phyloP scores from a whole-genome alignment of 2,797 vertebrate genomes.

The Avahi laniger region DNA sequence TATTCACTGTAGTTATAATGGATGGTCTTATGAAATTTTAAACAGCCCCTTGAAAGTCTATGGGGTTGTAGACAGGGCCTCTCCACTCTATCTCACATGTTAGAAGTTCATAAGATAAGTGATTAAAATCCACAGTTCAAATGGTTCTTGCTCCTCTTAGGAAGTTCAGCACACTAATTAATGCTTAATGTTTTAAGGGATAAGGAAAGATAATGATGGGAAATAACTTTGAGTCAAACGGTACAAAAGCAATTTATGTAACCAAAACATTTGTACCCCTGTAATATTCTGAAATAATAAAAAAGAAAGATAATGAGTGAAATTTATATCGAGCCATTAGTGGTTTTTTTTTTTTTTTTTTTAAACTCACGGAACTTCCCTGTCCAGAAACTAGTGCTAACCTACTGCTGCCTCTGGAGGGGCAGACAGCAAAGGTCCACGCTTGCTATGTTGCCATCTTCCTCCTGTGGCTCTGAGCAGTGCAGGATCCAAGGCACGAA shows the following conservation, averaged over 20 bases:
- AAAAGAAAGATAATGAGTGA: constrained; percentile 57
- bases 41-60: constrained; percentile 44
- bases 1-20: constrained; percentile 48
- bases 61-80: neutral
- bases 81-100: neutral
- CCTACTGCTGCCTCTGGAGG: constrained; percentile 16
- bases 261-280: too few relatives aligned
- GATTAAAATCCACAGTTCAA: constrained; percentile 50
- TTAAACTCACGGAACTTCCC: neutral
- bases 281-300: too few relatives aligned
- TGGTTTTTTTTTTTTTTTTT: constrained; percentile 3
- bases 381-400: neutral
- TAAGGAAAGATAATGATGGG: constrained; percentile 44
- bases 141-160: constrained; percentile 53
- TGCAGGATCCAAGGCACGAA: neutral
- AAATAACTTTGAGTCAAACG: too few relatives aligned
- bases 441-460: constrained; percentile 16
- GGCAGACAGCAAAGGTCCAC: neutral
- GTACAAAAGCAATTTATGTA: too few relatives aligned
- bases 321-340: constrained; percentile 50
- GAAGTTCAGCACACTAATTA: constrained; percentile 21
- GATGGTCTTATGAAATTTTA: constrained; percentile 61
- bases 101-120: constrained; percentile 45
- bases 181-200: constrained; percentile 61
- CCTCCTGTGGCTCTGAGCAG: neutral